Evolutionary conservation across 2,113 vertebrate species (phyloP).

Genomic region (Silurus asotus): DNA sequence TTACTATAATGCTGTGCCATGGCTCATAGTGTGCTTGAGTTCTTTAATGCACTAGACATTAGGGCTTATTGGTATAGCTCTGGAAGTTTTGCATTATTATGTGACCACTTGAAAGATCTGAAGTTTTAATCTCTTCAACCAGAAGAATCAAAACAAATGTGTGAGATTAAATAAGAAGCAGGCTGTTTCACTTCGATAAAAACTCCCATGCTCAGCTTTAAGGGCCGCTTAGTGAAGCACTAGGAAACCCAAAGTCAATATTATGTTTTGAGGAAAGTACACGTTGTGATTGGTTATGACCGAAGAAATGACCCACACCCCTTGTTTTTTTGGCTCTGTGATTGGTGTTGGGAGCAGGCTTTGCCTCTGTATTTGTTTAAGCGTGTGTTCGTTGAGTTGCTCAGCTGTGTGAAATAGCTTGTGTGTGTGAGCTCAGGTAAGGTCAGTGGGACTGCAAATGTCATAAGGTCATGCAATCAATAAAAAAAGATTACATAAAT

Average conservation of each 20-base stretch:
- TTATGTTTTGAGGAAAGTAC: constrained; percentile 34
- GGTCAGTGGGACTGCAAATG: constrained; percentile 38
- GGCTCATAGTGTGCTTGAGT: neutral
- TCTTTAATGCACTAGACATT: constrained; percentile 1
- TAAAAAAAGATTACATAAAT: constrained; percentile 19
- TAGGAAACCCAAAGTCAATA: constrained; percentile 53
- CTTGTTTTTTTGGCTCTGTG: constrained; percentile 15
- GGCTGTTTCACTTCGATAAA: constrained; percentile 25
- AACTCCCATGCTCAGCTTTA: constrained; percentile 23
- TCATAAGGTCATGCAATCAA: constrained; percentile 48
- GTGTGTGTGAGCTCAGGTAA: constrained; percentile 22
- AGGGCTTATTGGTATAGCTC: neutral
- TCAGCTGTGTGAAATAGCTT: constrained; percentile 38
- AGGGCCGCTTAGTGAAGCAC: constrained; percentile 29
- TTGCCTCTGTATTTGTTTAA: constrained; percentile 42
- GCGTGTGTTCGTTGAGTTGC: constrained; percentile 14
- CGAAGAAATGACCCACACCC: constrained; percentile 28
- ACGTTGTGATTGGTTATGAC: constrained; percentile 34
- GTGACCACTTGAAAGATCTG: neutral
- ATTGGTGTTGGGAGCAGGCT: constrained; percentile 35
- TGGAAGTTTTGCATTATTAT: neutral
- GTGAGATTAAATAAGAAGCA: constrained; percentile 14
- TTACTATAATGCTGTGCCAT: neutral
- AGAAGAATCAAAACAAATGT: constrained; percentile 5
- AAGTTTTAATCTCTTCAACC: neutral